phyloP scores from a whole-genome alignment of 37 sponge, comb jelly and placozoan genomes.

The Crambe crambe region DNA sequence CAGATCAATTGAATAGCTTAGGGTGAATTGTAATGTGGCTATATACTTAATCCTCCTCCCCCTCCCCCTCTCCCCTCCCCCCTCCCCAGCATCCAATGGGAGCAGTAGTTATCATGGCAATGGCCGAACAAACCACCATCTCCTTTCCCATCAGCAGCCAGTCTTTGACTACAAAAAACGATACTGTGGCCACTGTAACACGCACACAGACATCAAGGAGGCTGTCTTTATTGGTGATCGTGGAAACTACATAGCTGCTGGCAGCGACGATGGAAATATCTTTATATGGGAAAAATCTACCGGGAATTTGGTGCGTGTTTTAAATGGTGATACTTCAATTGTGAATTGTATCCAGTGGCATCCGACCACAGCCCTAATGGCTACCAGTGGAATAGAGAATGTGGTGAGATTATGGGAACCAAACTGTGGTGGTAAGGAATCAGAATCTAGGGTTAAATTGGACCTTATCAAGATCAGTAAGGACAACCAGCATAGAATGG shows the following conservation, averaged over 20 bases:
- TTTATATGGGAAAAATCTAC: constrained; percentile 92
- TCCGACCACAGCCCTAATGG: constrained; percentile 60
- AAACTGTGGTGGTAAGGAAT: background rate
- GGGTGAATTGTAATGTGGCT: too few species aligned
- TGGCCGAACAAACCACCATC: background rate
- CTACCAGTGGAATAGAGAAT: constrained; percentile 89
- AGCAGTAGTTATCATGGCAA: constrained; percentile 31
- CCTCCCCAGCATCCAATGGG: constrained; percentile 7
- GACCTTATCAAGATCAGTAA: constrained; percentile 40
- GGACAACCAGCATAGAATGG: constrained; percentile 71
- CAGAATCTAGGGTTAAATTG: background rate
- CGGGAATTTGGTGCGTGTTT: constrained; percentile 61
- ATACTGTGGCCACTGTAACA: constrained; percentile 89
- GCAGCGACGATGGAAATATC: constrained; percentile 92
- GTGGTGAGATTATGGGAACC: constrained; percentile 85
- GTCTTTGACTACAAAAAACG: constrained; percentile 71
- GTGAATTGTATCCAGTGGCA: constrained; percentile 94
- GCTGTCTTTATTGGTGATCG: constrained; percentile 88
- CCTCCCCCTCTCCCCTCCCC: background rate
- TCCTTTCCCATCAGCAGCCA: constrained; percentile 5
- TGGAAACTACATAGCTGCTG: constrained; percentile 87
- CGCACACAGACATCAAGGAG: constrained; percentile 98
- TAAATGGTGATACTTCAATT: constrained; percentile 79
- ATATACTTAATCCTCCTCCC: background rate
- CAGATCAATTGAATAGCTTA: too few species aligned